A percentile compares a stretch with the other conserved stretches of the same genome.
Evolutionary conservation across 2,797 vertebrate species (phyloP).

Genomic region (Myoxocephalus aenaeus): DNA sequence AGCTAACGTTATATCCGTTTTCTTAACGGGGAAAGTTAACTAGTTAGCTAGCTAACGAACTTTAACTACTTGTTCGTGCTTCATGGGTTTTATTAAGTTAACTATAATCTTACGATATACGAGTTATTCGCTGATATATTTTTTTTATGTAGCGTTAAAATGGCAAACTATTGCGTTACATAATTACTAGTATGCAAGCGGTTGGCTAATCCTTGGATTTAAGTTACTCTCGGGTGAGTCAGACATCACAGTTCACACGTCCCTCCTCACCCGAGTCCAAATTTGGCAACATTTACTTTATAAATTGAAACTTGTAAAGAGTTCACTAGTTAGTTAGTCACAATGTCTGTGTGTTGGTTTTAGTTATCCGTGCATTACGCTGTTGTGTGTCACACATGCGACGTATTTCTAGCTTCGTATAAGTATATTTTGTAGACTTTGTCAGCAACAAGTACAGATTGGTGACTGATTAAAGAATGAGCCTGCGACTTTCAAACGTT

Average conservation of each 20-base stretch:
- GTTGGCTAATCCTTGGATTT: constrained; percentile 32
- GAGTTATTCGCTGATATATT: fast-evolving
- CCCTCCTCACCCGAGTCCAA: neutral
- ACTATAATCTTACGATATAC: fast-evolving
- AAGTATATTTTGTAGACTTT: neutral
- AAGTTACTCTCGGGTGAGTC: constrained; percentile 37
- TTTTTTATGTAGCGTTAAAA: fast-evolving
- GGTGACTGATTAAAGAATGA: neutral
- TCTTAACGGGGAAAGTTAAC: constrained; percentile 33
- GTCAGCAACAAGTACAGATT: neutral
- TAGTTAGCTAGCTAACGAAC: constrained; percentile 18
- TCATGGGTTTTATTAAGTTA: neutral
- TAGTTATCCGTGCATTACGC: neutral
- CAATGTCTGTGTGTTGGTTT: neutral
- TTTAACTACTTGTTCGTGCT: constrained; percentile 33
- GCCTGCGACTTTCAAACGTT: constrained; percentile 1
- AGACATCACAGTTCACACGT: constrained; percentile 6
- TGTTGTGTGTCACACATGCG: neutral
- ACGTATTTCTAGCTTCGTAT: neutral
- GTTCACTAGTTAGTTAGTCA: too few relatives aligned
- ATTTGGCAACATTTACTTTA: neutral
- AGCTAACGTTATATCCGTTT: constrained; percentile 18
- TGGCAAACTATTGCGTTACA: neutral
- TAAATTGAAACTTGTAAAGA: neutral
- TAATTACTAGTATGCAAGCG: neutral